Base-by-base conservation (phyloP, 92 coral and sea anemone species). In the Porites evermanni region DNA sequence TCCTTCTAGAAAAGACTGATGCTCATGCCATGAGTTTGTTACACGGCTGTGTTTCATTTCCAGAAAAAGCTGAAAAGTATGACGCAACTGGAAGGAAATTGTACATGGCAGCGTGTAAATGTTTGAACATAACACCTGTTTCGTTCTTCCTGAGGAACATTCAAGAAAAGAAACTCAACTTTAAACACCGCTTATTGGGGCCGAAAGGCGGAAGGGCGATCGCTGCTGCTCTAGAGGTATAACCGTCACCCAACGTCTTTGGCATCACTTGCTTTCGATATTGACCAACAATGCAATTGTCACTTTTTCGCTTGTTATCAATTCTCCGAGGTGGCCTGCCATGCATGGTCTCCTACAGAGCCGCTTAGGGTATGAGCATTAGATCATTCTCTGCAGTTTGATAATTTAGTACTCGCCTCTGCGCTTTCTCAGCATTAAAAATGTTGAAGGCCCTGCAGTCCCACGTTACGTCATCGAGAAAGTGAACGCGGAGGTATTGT, bases 61-160 rank as follows among this genome's bases (percentile, higher is more conserved):
- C 91, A 96, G 98, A 91, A 47, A 92, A 77, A 2, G 72, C 79
- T 4, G 93, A 94, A 53, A 86, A 81, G 38, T 96, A 63, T 74
- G 99, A 96, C 76, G 70, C 96, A 6, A 93, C 99, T 1, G 99
- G 99, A 12, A 89, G 86, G 58, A 94, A 82, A 13, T 74, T 94
- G 61, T 96, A 96, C 84, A 26, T 96, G 53, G 65, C 91, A 6
- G 92, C 96, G 13, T 96, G 99, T 65, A 84, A 86, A 63, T 66
- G 77, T 50, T 89, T 93, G 66, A 94, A 91, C n/a, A 89, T 95
- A 81, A 97, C 94, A 54, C 99, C 99, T 26, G 98, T 90, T 20
- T 97, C 99, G 12, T 95, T 89, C 83, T 95, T 97, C 91, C 69
- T 97, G 71, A 91, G 90, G n/a, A 97, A 95, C 80, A 97, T 97